Evolutionary conservation across 2,888 invertebrate genomes (phyloP).

Genomic region (Hipparchia semele): DNA sequence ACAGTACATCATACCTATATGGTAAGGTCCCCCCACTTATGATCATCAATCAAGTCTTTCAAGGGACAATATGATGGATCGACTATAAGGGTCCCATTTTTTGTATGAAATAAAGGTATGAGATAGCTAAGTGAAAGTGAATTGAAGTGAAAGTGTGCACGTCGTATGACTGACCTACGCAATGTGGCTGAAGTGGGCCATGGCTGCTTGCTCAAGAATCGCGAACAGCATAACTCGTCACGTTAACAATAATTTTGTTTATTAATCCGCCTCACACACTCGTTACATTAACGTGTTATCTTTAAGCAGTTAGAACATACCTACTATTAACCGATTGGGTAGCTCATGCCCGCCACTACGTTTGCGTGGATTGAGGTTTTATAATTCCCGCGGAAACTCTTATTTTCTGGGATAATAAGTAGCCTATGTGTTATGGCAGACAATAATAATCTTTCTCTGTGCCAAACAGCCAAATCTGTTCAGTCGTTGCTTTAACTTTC

Average conservation of each 20-base stretch:
- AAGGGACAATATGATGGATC: constrained; percentile 30
- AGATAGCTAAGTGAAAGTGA: constrained; percentile 56
- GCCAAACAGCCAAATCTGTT: too few relatives aligned
- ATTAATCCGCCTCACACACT: neutral
- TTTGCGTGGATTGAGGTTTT: too few relatives aligned
- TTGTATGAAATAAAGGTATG: constrained; percentile 25
- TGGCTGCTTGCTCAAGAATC: constrained; percentile 47
- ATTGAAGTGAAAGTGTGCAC: constrained; percentile 69
- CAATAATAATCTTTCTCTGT: too few relatives aligned
- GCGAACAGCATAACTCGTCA: constrained; percentile 18
- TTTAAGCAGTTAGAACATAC: too few relatives aligned
- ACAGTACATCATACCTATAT: constrained; percentile 17
- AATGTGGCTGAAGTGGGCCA: constrained; percentile 70
- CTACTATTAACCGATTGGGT: too few relatives aligned
- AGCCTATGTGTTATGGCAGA: too few relatives aligned
- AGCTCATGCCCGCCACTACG: too few relatives aligned
- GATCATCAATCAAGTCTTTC: constrained; percentile 28
- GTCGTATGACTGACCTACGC: constrained; percentile 73
- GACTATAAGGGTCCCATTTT: constrained; percentile 9
- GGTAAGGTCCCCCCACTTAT: constrained; percentile 9
- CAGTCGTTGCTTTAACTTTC: too few relatives aligned
- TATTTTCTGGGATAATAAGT: too few relatives aligned
- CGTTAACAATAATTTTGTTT: constrained; percentile 17
- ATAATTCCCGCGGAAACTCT: too few relatives aligned
- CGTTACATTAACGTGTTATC: neutral